Evolutionary conservation across 2,797 vertebrate species (phyloP).

Genomic region (Alosa sapidissima): DNA sequence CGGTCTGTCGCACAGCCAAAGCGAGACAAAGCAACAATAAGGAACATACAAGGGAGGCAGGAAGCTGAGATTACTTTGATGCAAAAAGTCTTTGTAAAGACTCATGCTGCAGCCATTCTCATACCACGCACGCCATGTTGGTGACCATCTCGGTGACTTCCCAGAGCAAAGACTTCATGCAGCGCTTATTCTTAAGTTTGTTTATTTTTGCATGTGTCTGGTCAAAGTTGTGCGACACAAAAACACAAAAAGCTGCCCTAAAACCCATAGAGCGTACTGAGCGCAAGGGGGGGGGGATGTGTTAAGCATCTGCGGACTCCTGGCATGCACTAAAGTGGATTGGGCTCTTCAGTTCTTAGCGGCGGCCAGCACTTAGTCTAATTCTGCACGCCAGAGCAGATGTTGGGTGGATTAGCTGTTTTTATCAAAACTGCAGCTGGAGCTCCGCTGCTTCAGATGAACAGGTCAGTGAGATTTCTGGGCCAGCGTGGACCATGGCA

Average conservation of each 20-base stretch:
- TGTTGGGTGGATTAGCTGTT: conserved; percentile 49
- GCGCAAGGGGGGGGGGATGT: neutral
- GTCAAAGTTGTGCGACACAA: conserved; percentile 10
- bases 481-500: neutral
- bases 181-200: neutral
- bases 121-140: neutral
- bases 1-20: neutral
- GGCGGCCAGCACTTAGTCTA: conserved; percentile 27
- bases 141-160: neutral
- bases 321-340: conserved; percentile 60
- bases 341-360: conserved; percentile 44
- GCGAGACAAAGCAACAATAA: neutral
- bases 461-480: neutral
- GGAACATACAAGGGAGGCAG: neutral
- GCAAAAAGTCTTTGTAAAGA: neutral
- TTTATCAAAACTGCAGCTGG: conserved; percentile 41
- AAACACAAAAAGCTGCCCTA: neutral
- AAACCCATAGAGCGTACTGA: neutral
- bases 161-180: neutral
- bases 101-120: conserved; percentile 2
- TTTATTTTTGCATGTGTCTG: neutral
- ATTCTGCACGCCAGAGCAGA: conserved; percentile 43
- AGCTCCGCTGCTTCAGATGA: conserved; percentile 49
- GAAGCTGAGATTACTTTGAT: neutral
- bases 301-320: conserved; percentile 34